Conservation (phyloP, 2,113 vertebrate species). For the Psilopsiagon aurifrons region DNA sequence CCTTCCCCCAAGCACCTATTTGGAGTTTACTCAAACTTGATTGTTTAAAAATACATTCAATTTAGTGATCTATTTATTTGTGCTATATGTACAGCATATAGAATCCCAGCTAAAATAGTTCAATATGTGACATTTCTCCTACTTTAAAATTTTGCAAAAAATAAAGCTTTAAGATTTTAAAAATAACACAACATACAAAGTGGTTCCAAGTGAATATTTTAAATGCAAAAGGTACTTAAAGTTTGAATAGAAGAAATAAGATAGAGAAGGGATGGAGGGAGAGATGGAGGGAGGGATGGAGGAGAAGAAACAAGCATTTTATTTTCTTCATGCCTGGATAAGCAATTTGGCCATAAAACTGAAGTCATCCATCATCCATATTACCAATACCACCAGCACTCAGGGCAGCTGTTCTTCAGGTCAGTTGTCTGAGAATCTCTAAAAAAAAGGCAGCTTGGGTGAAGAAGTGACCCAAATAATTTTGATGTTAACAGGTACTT, state of each 20-base stretch:
- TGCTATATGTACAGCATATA: not conserved
- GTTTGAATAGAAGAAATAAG: conserved; percentile 25
- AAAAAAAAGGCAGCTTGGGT: not conserved
- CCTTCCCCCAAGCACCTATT: not conserved
- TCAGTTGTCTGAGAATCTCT: not conserved
- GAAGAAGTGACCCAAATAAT: conserved; percentile 25
- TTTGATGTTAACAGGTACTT: conserved; percentile 36
- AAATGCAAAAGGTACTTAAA: not conserved
- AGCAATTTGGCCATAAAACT: conserved; percentile 71
- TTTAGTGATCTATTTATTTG: not conserved
- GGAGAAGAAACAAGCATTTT: conserved; percentile 42
- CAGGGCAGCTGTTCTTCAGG: conserved; percentile 32
- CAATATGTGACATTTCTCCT: not conserved
- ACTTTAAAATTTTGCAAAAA: conserved; percentile 32
- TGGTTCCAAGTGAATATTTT: conserved; percentile 26
- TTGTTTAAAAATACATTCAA: not conserved
- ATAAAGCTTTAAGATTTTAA: not conserved
- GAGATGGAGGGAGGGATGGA: not conserved
- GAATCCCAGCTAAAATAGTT: conserved; percentile 34
- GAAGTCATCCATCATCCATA: conserved; percentile 73
- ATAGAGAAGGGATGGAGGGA: not conserved
- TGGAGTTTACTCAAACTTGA: not conserved
- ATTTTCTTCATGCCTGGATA: conserved; percentile 75
- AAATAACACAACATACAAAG: not conserved
- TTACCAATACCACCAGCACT: conserved; percentile 51